Evolutionary conservation across 2,797 vertebrate species (phyloP), one percentile per base, ranked within the genome.

Genomic region (Dromococcyx pavoninus): DNA sequence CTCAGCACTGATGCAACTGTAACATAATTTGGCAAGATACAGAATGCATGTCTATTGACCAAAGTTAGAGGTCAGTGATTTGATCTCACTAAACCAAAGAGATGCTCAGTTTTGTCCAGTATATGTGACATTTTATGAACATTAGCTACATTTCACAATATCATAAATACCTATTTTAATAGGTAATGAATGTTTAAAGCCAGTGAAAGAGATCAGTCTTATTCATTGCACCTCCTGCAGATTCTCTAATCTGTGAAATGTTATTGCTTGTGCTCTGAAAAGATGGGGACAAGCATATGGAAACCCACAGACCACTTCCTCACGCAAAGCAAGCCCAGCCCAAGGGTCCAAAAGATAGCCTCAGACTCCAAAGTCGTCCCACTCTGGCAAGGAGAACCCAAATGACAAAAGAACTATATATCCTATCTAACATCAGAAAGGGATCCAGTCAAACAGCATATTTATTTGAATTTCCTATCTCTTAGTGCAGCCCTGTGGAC

Each of bases 1-100:
- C 27, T 74, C 53, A 67, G 33, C 19, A 57, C 5, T 11, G 23
- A 74, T n/a, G 23, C 12, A 61, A 5, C 21, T 54, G 17, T 7
- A 74, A 51, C 23, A 65, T 41, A 76, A 91, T 43, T 82, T 2
- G 2, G 62, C 17, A 64, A 90, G 35, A 61, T 37, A 58, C 33
- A 32, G 13, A 83, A 83, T 0, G 3, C 12, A 12, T 7, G 14
- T 37, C 48, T 66, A 9, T 16, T 84, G n/a, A 53, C 39, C 66
- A 56, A 54, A 88, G 58, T 48, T 64, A 15, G 60, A 88, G 56
- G 56, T 86, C 70, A 75, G 43, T 17, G 51, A 88, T 60, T 22
- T 78, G 43, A 61, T 51, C 51, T 72, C 46, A 78, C 16, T 79
- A 86, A 88, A 94, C 60, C 62, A 93, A 89, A 89, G n/a, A 86